Evolutionary conservation across 2,888 invertebrate genomes (phyloP).

Genomic region (Eumacrocentrus americanus): DNA sequence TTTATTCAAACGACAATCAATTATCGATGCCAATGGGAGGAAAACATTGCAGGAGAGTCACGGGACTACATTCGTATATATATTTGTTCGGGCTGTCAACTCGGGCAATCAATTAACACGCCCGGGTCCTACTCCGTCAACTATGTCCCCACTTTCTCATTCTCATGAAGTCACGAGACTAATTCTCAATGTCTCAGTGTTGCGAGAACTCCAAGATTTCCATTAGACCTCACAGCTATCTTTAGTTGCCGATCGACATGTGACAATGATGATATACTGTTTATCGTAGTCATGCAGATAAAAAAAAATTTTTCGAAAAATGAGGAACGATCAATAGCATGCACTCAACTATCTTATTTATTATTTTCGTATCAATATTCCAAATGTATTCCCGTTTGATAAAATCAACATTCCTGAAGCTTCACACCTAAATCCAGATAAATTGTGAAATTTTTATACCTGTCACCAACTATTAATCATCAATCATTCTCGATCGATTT

Average conservation of each 20-base stretch:
- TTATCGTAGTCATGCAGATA: too few species aligned
- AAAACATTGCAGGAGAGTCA: slow-evolving; percentile 27
- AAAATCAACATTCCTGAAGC: too few species aligned
- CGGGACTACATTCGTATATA: slow-evolving; percentile 13
- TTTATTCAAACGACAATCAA: slow-evolving; percentile 39
- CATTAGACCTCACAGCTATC: neutral
- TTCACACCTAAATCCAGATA: too few species aligned
- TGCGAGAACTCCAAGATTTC: neutral
- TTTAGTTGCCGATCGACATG: neutral
- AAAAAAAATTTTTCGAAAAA: too few species aligned
- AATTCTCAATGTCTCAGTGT: slow-evolving; percentile 9
- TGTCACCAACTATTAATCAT: too few species aligned
- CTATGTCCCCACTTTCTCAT: slow-evolving; percentile 10
- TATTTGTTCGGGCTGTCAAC: slow-evolving; percentile 19
- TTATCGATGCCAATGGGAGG: slow-evolving; percentile 36
- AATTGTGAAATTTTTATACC: too few species aligned
- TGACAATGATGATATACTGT: too few species aligned
- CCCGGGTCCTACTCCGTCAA: neutral
- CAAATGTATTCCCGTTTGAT: too few species aligned
- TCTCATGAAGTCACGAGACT: slow-evolving; percentile 23
- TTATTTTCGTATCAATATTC: too few species aligned
- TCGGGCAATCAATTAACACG: slow-evolving; percentile 25
- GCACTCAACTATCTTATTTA: too few species aligned
- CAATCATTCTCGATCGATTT: too few species aligned
- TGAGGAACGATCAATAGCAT: too few species aligned